Conservation (phyloP, 2,888 invertebrate species). For the Aspidiotus rigidus region DNA sequence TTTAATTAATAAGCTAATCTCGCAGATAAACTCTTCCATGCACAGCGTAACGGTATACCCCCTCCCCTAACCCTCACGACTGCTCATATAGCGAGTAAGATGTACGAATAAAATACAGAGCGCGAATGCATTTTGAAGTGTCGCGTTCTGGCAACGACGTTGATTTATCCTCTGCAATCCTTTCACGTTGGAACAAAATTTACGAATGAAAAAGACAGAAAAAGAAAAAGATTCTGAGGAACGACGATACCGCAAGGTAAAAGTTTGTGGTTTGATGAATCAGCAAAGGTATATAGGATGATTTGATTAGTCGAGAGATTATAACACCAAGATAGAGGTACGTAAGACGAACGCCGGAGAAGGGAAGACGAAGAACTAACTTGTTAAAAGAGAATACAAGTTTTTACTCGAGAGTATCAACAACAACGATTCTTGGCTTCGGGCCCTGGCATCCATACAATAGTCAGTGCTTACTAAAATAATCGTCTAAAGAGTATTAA, state of each 20-base stretch:
- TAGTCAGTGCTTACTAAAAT: constrained; percentile 29
- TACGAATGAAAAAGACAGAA: constrained; percentile 9
- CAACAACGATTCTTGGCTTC: constrained; percentile 25
- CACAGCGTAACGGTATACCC: not conserved
- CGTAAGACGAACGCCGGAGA: not conserved
- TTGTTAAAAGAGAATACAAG: not conserved
- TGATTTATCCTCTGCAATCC: too few species aligned
- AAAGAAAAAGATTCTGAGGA: constrained; percentile 6
- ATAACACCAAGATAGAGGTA: constrained; percentile 8
- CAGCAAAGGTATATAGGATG: constrained; percentile 12
- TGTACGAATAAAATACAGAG: too few species aligned
- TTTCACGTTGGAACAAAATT: not conserved
- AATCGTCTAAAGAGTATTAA: constrained; percentile 18
- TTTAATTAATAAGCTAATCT: constrained; percentile 1
- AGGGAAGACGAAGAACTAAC: not conserved
- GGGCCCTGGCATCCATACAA: constrained; percentile 29
- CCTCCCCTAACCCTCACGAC: not conserved
- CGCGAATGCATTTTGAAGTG: too few species aligned
- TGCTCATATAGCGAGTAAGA: too few species aligned
- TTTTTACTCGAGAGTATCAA: constrained; percentile 14
- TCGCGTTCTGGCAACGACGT: too few species aligned
- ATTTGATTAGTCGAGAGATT: constrained; percentile 10
- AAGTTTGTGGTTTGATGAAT: not conserved
- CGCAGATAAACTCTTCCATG: not conserved
- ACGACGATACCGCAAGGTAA: not conserved